These are phyloP conservation scores for Lamellibrachia columna DNA, from an alignment of 2,888 invertebrate species.

Conservation along the genomic window DNA sequence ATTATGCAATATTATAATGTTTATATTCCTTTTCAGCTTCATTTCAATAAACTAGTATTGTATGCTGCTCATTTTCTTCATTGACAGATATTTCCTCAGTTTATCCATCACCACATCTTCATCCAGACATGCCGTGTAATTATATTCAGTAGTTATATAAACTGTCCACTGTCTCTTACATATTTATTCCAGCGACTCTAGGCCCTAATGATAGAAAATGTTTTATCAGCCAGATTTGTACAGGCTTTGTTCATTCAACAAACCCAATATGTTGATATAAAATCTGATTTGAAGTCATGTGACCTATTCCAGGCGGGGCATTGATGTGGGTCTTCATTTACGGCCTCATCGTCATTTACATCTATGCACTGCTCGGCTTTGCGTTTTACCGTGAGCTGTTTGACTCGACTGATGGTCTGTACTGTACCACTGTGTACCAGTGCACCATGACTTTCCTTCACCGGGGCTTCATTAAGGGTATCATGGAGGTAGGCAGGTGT, in stretches of 20 bases:
- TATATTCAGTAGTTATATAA: too few relatives aligned
- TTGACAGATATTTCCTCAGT: too few relatives aligned
- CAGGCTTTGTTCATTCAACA: background rate
- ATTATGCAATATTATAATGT: too few relatives aligned
- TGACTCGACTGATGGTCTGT: constrained; percentile 20
- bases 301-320: constrained; percentile 27
- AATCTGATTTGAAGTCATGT: constrained; percentile 13
- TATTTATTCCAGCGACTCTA: background rate
- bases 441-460: constrained; percentile 33
- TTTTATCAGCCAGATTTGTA: background rate
- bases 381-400: constrained; percentile 33
- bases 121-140: too few relatives aligned
- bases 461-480: constrained; percentile 28
- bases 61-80: too few relatives aligned
- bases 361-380: constrained; percentile 33
- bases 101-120: too few relatives aligned
- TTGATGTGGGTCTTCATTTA: constrained; percentile 31
- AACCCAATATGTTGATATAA: background rate
- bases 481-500: constrained; percentile 29
- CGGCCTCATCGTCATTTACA: constrained; percentile 31
- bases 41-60: too few relatives aligned
- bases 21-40: too few relatives aligned
- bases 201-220: too few relatives aligned
- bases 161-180: too few relatives aligned
- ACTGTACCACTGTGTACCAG: constrained; percentile 31